Conservation (phyloP, 2,113 vertebrate species). For the Gymnarchus niloticus region DNA sequence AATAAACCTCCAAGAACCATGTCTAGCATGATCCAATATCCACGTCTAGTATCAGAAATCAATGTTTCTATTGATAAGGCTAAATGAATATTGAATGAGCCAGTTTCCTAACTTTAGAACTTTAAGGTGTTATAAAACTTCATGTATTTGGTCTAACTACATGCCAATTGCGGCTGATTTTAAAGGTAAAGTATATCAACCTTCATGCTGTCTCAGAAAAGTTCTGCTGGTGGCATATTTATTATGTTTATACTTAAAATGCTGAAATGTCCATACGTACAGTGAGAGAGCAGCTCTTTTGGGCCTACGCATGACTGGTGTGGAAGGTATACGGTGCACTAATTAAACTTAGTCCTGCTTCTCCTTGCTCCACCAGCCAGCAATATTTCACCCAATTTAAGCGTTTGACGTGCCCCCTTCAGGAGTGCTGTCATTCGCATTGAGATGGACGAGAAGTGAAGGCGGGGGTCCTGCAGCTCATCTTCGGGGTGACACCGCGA, state of each 20-base stretch:
- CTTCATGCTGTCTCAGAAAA: not conserved
- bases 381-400: constrained; percentile 67
- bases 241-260: not conserved
- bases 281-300: not conserved
- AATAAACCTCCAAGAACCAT: not conserved
- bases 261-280: too few relatives aligned
- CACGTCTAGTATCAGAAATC: not conserved
- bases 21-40: not conserved
- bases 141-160: not conserved
- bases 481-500: not conserved
- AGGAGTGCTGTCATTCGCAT: constrained; percentile 51
- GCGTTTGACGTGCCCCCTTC: constrained; percentile 61
- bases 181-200: not conserved
- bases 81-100: not conserved
- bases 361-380: constrained; percentile 55
- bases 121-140: not conserved
- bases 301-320: not conserved
- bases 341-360: constrained; percentile 55
- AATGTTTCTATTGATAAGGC: not conserved
- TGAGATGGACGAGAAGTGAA: constrained; percentile 48
- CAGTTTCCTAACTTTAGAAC: not conserved
- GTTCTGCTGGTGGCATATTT: not conserved
- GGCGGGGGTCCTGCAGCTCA: constrained; percentile 34
- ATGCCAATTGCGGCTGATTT: not conserved
- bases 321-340: constrained; percentile 33